A percentile compares a stretch with the other conserved stretches of the same genome.
Evolutionary conservation across 1,140 invertebrate genomes (phyloP).

Genomic region (Mesaphorura yosii): DNA sequence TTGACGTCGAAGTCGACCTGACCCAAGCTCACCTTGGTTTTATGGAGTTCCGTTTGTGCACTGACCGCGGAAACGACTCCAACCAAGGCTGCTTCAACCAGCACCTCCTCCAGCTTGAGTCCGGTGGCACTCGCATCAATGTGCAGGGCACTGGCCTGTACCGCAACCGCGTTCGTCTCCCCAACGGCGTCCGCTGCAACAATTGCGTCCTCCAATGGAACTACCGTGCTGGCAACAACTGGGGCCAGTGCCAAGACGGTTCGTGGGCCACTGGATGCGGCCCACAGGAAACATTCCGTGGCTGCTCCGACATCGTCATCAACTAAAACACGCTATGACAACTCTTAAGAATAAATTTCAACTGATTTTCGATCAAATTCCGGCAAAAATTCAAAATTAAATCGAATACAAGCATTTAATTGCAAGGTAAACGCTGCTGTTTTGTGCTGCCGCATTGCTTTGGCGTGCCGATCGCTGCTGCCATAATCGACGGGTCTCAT

Average conservation of each 20-base stretch:
- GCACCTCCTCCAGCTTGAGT: slow-evolving; percentile 37
- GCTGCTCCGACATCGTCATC: slow-evolving; percentile 56
- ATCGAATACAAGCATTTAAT: no score
- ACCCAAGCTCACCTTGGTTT: slow-evolving; percentile 45
- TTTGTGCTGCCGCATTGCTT: no score
- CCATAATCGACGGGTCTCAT: no score
- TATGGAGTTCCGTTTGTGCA: slow-evolving; percentile 76
- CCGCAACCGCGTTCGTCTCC: slow-evolving; percentile 57
- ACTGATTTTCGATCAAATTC: no score
- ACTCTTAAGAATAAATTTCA: no score
- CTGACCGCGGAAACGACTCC: slow-evolving; percentile 37
- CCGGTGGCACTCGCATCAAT: slow-evolving; percentile 50
- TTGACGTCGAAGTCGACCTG: slow-evolving; percentile 10
- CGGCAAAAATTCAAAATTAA: no score
- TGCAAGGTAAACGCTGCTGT: no score
- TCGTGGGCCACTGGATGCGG: slow-evolving; percentile 44
- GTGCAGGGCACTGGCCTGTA: slow-evolving; percentile 63
- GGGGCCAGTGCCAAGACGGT: slow-evolving; percentile 47
- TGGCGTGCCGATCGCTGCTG: no score
- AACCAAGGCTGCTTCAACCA: slow-evolving; percentile 62
- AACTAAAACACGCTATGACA: no score
- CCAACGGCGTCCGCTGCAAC: slow-evolving; percentile 52
- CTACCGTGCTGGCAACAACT: slow-evolving; percentile 34
- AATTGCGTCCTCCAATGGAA: slow-evolving; percentile 71
- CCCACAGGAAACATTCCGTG: slow-evolving; percentile 52